Percentiles rank a stretch among this genome's conserved stretches.
These are phyloP conservation scores for Platalea minor DNA, from an alignment of 2,797 vertebrate genomes.

Conservation along the genomic window DNA sequence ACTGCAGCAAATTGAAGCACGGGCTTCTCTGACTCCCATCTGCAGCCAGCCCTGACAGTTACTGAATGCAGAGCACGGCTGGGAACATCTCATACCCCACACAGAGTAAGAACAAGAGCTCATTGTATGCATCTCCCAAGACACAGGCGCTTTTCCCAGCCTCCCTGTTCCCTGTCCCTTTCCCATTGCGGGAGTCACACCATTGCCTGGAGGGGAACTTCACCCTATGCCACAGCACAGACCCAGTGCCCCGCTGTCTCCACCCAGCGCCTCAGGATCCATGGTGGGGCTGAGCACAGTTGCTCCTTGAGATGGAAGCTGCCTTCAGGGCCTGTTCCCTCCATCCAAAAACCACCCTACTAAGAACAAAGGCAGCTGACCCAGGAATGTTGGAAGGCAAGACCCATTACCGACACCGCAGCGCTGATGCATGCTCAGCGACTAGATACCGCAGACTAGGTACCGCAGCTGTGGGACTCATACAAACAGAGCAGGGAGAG, in stretches of 20 bases:
- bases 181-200: neutral
- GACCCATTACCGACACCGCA: neutral
- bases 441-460: neutral
- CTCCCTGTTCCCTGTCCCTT: neutral
- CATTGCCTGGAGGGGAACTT: neutral
- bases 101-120: neutral
- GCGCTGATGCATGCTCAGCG: neutral
- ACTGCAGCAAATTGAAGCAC: neutral
- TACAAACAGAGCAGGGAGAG: neutral
- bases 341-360: neutral
- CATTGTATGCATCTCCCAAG: neutral
- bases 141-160: neutral
- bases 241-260: neutral
- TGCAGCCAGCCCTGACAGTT: neutral
- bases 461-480: neutral
- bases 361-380: neutral
- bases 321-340: neutral
- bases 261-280: neutral
- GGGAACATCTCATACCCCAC: slow-evolving; percentile 3
- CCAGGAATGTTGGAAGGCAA: neutral
- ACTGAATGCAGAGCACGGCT: neutral
- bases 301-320: neutral
- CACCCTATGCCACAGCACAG: neutral
- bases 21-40: neutral
- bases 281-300: neutral